These are phyloP conservation scores for Tetramorium bicarinatum DNA, from an alignment of 2,888 invertebrate species.

Conservation along the genomic window DNA sequence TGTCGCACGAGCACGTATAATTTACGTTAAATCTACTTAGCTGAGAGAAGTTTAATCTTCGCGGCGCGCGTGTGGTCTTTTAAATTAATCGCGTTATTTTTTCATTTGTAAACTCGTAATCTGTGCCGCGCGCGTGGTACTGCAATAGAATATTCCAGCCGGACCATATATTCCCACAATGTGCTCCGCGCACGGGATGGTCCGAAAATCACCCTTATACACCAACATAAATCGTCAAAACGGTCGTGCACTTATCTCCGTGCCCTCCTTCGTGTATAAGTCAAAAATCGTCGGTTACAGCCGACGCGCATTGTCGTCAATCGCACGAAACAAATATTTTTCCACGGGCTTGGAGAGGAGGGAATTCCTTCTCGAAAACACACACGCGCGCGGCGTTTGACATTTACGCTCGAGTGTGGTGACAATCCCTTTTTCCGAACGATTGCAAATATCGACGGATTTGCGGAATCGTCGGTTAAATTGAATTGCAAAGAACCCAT, in stretches of 20 bases:
- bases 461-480: conserved; percentile 68
- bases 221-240: conserved; percentile 37
- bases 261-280: conserved; percentile 20
- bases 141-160: conserved; percentile 23
- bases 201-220: conserved; percentile 20
- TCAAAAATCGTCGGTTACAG: conserved; percentile 50
- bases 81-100: conserved; percentile 13
- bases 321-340: conserved; percentile 62
- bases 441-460: conserved; percentile 55
- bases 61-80: not conserved
- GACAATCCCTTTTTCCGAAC: conserved; percentile 65
- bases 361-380: not conserved
- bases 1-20: not conserved
- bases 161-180: not conserved
- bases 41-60: not conserved
- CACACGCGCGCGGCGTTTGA: conserved; percentile 25
- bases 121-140: not conserved
- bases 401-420: conserved; percentile 18
- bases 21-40: conserved; percentile 11
- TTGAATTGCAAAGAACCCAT: conserved; percentile 75
- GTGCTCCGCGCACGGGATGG: conserved; percentile 6
- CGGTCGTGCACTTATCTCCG: conserved; percentile 30
- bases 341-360: conserved; percentile 3
- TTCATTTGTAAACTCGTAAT: conserved; percentile 6
- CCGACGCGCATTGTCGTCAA: conserved; percentile 51